Conservation (phyloP, 2,113 vertebrate genomes). For the human (Homo sapiens) region GRCh38 chr7:110462501-110463000, state of each 20-base stretch:
- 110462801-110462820: background rate
- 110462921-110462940: background rate
- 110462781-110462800: background rate
- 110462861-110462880: background rate
- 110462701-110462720: background rate
- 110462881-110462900: background rate
- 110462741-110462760: background rate
- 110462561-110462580: background rate
- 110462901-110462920: background rate
- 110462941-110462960: background rate
- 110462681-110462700: background rate
- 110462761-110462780: background rate
- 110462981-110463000: background rate
- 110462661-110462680: background rate
- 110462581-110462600: background rate
- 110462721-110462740: background rate
- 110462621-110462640: background rate
- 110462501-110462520: background rate
- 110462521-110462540: slow-evolving; percentile 1
- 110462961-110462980: background rate
- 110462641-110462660: background rate
- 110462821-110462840: slow-evolving; percentile 11
- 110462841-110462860: background rate
- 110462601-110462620: background rate
- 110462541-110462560: background rate